Evolutionary conservation across 2,113 vertebrate species (phyloP).

Genomic region (Cichladusa arquata): DNA sequence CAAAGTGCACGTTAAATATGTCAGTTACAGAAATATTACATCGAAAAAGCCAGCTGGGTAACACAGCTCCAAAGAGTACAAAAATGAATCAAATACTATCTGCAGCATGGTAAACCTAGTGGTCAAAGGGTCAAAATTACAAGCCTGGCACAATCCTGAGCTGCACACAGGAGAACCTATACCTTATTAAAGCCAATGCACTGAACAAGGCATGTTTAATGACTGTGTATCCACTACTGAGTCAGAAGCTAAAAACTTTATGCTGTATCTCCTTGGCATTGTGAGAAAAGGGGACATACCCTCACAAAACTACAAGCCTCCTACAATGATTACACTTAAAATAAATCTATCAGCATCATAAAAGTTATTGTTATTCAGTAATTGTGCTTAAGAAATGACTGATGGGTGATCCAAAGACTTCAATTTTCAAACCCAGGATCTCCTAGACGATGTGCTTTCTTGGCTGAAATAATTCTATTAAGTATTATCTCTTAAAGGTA

Average conservation of each 20-base stretch:
- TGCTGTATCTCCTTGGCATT: not conserved
- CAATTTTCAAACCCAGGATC: not conserved
- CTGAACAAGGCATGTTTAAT: not conserved
- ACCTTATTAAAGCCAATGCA: not conserved
- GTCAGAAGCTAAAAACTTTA: not conserved
- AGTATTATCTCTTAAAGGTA: not conserved
- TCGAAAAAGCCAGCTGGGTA: not conserved
- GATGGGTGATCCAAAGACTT: not conserved
- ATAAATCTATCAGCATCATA: not conserved
- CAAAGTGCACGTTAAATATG: not conserved
- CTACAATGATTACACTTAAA: not conserved
- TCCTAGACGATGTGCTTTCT: not conserved
- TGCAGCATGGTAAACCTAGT: not conserved
- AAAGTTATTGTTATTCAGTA: not conserved
- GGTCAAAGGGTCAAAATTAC: not conserved
- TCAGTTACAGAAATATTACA: not conserved
- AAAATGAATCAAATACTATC: not conserved
- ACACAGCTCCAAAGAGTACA: not conserved
- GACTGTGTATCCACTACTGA: not conserved
- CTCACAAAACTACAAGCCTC: not conserved
- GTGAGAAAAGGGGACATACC: not conserved
- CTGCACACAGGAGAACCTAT: not conserved
- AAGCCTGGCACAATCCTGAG: not conserved
- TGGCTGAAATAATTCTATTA: not conserved
- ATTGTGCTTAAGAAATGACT: not conserved